Conservation (phyloP, 2,113 vertebrate species). For the Cottus gobio region DNA sequence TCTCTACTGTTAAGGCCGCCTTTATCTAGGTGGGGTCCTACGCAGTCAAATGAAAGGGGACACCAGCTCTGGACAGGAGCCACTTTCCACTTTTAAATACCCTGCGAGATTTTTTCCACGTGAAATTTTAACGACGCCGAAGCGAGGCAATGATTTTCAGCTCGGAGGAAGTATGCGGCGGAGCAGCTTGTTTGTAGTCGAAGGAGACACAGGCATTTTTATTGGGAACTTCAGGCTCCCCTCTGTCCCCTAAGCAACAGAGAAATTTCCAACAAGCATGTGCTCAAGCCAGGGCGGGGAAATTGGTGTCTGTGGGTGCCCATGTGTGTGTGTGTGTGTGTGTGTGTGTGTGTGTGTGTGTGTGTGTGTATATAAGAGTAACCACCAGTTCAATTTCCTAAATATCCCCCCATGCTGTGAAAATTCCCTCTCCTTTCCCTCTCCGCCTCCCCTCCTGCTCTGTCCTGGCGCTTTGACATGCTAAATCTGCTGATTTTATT, state of each 20-base stretch:
- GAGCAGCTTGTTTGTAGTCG: conserved; percentile 42
- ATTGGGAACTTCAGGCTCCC: conserved; percentile 62
- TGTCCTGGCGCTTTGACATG: conserved; percentile 84
- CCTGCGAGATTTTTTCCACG: conserved; percentile 38
- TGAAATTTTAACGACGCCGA: conserved; percentile 15
- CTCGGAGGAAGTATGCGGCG: conserved; percentile 12
- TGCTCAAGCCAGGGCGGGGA: conserved; percentile 53
- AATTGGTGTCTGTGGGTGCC: conserved; percentile 30
- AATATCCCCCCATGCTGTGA: conserved; percentile 78
- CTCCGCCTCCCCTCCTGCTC: conserved; percentile 50
- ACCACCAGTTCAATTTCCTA: conserved; percentile 80
- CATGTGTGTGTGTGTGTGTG: conserved; percentile 22
- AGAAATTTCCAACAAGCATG: conserved; percentile 79
- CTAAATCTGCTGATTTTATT: conserved; percentile 88
- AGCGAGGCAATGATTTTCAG: conserved; percentile 37
- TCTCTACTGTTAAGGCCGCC: conserved; percentile 68
- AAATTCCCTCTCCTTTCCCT: conserved; percentile 75
- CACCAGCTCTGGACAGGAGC: conserved; percentile 66
- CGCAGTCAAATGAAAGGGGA: conserved; percentile 71
- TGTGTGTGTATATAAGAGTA: conserved; percentile 42
- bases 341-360: conserved; percentile 30
- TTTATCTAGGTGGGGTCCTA: conserved; percentile 61
- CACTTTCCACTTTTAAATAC: conserved; percentile 54
- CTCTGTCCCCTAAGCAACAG: conserved; percentile 83
- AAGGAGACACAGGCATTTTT: conserved; percentile 65